Base-by-base conservation (phyloP, 2,888 invertebrate species). In the Ophion ellenae region DNA sequence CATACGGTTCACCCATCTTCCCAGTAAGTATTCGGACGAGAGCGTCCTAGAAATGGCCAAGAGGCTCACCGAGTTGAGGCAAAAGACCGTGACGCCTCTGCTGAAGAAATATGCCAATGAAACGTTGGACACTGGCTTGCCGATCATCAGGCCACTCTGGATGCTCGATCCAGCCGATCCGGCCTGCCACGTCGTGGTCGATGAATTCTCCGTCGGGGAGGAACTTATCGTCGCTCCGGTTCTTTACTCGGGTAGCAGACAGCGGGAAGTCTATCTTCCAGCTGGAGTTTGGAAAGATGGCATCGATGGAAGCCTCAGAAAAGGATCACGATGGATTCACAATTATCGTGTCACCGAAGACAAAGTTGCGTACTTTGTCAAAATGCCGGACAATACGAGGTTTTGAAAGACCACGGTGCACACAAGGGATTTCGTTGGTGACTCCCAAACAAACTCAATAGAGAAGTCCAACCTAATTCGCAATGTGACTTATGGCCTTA, bases 241-340 rank as follows among this genome's bases (percentile, higher is more conserved):
- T 73, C 93, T 98, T 53, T 95, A 96, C 76, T 95, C 96, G 0
- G 96, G 97, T 0, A 95, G 96, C 63, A 96, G 96, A 45, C 96
- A 96, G 87, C 95, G 97, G 87, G 98, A 97, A 95, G 97, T 99
- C 82, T 98, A 98, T 92, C 95, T 98, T 45, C 98, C 98, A 0
- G 97, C 97, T 40, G 99, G 99, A 0, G 97, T 98, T 0, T 99
- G 99, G 99, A 97, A 97, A 91, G 98, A 99, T 91, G 98, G 98
- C 17, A 97, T 98, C 89, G 98, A 98, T 92, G 97, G 97, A 0
- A 97, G 97, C 36, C 95, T 97, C 64, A 95, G 98, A 57, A 98
- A 98, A 91, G 98, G 98, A 0, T 98, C 97, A 88, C 96, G 98
- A 86, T 98, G 98, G 98, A 97, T 98, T 92, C 98, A 98, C 92